Percentiles rank a stretch among this genome's conserved stretches.
Evolutionary conservation across 2,888 invertebrate genomes (phyloP).

Genomic region (Spodoptera exigua): DNA sequence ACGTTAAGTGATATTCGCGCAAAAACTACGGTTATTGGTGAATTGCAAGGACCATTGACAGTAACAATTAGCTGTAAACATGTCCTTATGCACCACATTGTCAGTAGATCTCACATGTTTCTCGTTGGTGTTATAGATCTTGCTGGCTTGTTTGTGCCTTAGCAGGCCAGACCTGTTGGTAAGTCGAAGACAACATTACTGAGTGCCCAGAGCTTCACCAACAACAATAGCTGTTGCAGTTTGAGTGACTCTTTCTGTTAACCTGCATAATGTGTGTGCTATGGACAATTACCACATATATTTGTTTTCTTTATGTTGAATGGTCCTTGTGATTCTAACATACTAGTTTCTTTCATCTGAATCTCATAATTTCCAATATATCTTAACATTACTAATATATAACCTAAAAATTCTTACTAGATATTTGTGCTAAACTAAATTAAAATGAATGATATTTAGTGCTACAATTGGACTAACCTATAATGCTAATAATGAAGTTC

Average conservation of each 20-base stretch:
- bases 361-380: constrained; percentile 55
- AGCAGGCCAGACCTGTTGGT: constrained; percentile 93
- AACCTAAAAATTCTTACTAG: constrained; percentile 39
- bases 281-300: constrained; percentile 77
- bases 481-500: constrained; percentile 50
- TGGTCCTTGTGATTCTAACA: constrained; percentile 90
- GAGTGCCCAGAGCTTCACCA: constrained; percentile 83
- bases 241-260: constrained; percentile 82
- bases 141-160: constrained; percentile 93
- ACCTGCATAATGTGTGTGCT: constrained; percentile 88
- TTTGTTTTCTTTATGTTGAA: constrained; percentile 84
- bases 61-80: constrained; percentile 76
- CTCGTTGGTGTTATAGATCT: constrained; percentile 91
- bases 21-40: constrained; percentile 84
- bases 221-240: constrained; percentile 83
- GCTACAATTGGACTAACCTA: constrained; percentile 53
- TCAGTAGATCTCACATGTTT: constrained; percentile 83
- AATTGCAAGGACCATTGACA: constrained; percentile 88
- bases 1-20: constrained; percentile 84
- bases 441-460: constrained; percentile 38
- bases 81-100: constrained; percentile 85
- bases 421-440: constrained; percentile 27
- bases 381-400: constrained; percentile 66
- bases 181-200: constrained; percentile 87
- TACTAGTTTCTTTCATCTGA: constrained; percentile 55